Evolutionary conservation across 2,797 vertebrate species (phyloP), one percentile per base, ranked within the genome.

Genomic region (Hydrocynus forskahlii): DNA sequence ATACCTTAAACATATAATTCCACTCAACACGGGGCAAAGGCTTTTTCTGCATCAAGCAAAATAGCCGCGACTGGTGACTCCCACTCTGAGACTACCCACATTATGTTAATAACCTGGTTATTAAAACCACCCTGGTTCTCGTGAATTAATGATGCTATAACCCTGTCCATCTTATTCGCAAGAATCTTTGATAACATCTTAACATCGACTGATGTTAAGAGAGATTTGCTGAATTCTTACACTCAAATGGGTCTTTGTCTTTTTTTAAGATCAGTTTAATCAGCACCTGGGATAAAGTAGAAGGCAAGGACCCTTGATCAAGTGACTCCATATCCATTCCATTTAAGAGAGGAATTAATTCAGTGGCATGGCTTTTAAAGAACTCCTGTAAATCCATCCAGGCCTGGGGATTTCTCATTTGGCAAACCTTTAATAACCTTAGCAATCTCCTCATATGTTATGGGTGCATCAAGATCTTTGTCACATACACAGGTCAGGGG

Each of bases 21-120:
- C 45, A 75, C 2, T 52, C 16, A 7, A 78, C 76, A 6, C 4
- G 14, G 50, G 50, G 75, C 81, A 70, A 83, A 83, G 4, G 71
- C 43, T n/a, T 79, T 79, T 79, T 62, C 55, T 0, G 5, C 76
- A 16, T 79, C 43, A 1, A 75, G 7, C 14, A 76, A 83, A 5
- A 78, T 54, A n/a, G 71, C 76, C 25, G 70, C 40, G 3, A 52
- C 40, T 43, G 43, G 81, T 19, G 68, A 50, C 43, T 43, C 68
- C 59, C 48, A 29, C 29, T 29, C 29, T 29, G 29, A 29, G 29
- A 76, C 43, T 21, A 5, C 19, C 17, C 40, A 75, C 63, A 60
- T 45, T 38, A 43, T 62, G 52, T 38, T 54, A 35, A 55, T 55
- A 50, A 48, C 19, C 17, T 21, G 40, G 14, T 48, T 19, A 50